These are phyloP conservation scores for Hydrocynus forskahlii DNA, from an alignment of 2,797 vertebrate genomes.

Conservation along the genomic window DNA sequence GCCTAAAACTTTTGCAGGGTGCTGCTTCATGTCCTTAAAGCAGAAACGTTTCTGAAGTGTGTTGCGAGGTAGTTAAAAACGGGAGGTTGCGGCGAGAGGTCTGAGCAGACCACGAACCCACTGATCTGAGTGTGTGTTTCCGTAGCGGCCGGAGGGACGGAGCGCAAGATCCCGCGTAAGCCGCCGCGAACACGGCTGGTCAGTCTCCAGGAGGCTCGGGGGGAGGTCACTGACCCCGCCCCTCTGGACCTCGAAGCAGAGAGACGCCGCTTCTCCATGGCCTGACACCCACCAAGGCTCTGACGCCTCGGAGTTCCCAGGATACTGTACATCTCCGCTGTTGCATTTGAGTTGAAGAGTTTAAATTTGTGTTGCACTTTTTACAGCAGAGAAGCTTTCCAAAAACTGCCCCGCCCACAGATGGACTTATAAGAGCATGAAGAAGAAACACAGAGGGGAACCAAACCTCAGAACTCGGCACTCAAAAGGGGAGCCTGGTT, in stretches of 20 bases:
- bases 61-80: conserved; percentile 22
- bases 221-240: conserved; percentile 32
- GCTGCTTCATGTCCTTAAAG: not conserved
- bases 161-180: conserved; percentile 55
- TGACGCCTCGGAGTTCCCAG: not conserved
- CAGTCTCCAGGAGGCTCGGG: conserved; percentile 64
- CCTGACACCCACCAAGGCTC: conserved; percentile 36
- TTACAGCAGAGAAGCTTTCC: not conserved
- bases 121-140: conserved; percentile 57
- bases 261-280: conserved; percentile 52
- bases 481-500: not conserved
- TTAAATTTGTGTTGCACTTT: not conserved
- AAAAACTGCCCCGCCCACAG: too few species aligned
- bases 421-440: not conserved
- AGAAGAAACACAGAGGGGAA: not conserved
- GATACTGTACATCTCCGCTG: not conserved
- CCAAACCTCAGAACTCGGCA: not conserved
- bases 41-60: not conserved
- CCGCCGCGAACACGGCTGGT: conserved; percentile 57
- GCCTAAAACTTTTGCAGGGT: too few species aligned
- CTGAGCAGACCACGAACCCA: conserved; percentile 1
- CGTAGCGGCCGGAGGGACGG: conserved; percentile 55
- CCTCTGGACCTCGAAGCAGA: conserved; percentile 41
- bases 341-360: not conserved
- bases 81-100: conserved; percentile 18